Evolutionary conservation across 2,888 invertebrate genomes (phyloP), one percentile per base, ranked within the genome.

Genomic region (Meganola albula): DNA sequence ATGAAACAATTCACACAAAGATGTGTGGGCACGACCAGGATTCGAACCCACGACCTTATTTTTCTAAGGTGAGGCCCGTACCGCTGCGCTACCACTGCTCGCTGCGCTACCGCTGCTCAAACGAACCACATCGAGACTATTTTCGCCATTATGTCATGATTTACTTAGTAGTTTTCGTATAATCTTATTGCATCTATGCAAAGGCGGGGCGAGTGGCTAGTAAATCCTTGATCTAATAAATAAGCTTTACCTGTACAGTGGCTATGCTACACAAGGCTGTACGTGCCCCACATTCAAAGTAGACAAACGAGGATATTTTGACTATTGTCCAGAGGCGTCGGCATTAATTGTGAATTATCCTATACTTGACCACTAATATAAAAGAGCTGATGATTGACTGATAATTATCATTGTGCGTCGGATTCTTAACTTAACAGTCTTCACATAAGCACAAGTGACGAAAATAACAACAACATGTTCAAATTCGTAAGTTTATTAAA

Each of bases 401-500:
- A 43, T 37, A 34, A 45, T n/a, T n/a, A 51, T 55, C 58, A 65
- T 58, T 59, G 55, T 50, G 51, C 44, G 46, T 48, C 37, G 27
- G 47, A 50, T 38, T n/a, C 34, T 47, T 37, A 47, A 40, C 31
- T 48, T 42, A 44, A 35, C 30, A 24, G 44, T 53, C 27, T 49
- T 36, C 37, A 37, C 18, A 23, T 20, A 24, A 11, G 3, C 18
- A 47, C 49, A 48, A 39, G 44, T 48, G 52, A 35, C 31, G 40
- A 40, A 44, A 38, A 34, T 24, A 48, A 24, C 31, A 32, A 32
- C 62, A 80, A 68, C 34, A 87, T 87, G 87, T 82, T 83, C 59
- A 87, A 87, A 82, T 79, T 74, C 59, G 86, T 87, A 48, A 82
- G 86, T 77, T 5, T n/a, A n/a, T n/a, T n/a, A n/a, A n/a, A n/a